A percentile compares a stretch with the other conserved stretches of the same genome.
phyloP scores from a whole-genome alignment of 1,140 invertebrate genomes.

The Brachionus paranguensis region DNA sequence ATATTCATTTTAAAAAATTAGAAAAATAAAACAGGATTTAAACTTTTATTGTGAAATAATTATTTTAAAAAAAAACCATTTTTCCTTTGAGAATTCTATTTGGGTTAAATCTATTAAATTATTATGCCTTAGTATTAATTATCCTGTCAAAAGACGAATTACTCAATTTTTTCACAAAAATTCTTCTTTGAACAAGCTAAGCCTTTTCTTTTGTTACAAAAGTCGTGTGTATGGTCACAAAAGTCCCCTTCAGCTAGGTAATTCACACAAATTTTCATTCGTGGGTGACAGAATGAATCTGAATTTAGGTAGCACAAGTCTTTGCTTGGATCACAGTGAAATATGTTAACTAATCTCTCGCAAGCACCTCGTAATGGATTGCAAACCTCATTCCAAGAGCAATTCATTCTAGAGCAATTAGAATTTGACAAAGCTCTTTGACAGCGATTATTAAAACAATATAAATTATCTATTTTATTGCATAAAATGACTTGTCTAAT shows the following conservation, averaged over 20 bases:
- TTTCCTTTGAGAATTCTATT: neutral
- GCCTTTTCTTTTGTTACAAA: neutral
- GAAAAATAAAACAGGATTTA: neutral
- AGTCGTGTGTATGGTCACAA: neutral
- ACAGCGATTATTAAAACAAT: slow-evolving; percentile 6
- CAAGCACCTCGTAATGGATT: neutral
- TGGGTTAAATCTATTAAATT: neutral
- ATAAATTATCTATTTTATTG: neutral
- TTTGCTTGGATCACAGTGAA: neutral
- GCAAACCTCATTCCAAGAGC: neutral
- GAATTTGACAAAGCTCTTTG: neutral
- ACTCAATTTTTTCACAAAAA: neutral
- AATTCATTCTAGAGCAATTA: neutral
- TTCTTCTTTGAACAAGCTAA: neutral
- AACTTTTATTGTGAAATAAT: neutral
- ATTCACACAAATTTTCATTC: neutral
- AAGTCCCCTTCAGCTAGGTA: neutral
- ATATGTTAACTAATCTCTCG: neutral
- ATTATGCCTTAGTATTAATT: neutral
- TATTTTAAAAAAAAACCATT: neutral
- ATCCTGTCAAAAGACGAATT: neutral
- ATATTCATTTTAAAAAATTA: neutral
- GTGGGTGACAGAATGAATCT: neutral
- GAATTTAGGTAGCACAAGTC: neutral
- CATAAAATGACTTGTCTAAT: neutral